These are phyloP conservation scores for Elysia chlorotica DNA, from an alignment of 1,140 invertebrate genomes.

Conservation along the genomic window DNA sequence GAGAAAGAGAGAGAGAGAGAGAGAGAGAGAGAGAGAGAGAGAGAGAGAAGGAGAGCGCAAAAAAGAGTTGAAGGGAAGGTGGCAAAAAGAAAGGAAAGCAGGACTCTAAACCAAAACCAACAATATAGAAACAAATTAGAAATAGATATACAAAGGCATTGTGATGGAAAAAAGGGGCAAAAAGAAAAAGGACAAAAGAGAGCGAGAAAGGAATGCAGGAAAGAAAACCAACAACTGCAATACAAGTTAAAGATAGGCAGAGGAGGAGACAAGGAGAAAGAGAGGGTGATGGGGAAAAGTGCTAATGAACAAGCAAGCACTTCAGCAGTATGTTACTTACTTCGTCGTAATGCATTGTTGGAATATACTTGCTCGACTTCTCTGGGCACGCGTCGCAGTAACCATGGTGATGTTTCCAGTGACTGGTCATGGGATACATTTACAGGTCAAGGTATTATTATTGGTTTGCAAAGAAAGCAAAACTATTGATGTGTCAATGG, in stretches of 20 bases:
- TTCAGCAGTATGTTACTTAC: not conserved
- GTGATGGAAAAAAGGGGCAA: not conserved
- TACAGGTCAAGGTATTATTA: too few relatives aligned
- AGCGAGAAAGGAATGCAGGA: not conserved
- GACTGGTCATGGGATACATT: too few relatives aligned
- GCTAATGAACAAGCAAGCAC: not conserved
- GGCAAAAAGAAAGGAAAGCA: not conserved
- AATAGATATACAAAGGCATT: not conserved
- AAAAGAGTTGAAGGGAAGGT: not conserved
- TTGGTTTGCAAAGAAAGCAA: too few relatives aligned
- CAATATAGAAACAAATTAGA: not conserved
- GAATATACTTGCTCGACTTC: conserved; percentile 2
- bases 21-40: not conserved
- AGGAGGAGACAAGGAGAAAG: not conserved
- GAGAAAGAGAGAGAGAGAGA: not conserved
- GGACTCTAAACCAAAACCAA: not conserved
- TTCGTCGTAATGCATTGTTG: conserved; percentile 8
- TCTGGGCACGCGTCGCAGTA: not conserved
- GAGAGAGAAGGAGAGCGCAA: not conserved
- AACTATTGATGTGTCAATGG: too few relatives aligned
- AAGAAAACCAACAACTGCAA: not conserved
- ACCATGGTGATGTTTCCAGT: too few relatives aligned
- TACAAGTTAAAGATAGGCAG: not conserved
- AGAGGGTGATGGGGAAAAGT: not conserved
- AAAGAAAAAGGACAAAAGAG: not conserved